Evolutionary conservation across 2,797 vertebrate species (phyloP), one percentile per base, ranked within the genome.

Genomic region (Tragelaphus oryx): DNA sequence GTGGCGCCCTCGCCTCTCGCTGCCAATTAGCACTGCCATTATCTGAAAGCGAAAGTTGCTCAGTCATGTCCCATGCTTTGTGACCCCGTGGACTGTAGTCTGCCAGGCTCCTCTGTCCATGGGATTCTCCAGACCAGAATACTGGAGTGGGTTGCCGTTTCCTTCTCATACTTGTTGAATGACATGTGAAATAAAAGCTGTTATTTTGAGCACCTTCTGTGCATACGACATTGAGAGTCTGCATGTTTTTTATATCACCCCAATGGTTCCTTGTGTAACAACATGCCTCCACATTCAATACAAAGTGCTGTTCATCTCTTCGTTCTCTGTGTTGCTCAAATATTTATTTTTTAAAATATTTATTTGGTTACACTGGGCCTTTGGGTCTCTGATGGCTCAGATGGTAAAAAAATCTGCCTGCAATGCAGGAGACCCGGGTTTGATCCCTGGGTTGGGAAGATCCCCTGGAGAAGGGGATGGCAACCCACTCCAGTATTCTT

Each of bases 151-250:
- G 62, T 22, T 68, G 62, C n/a, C n/a, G 11, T 37, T 37, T 68
- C 62, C 62, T 6, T 68, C n/a, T 68, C 62, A 22, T 55, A 65
- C 22, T 48, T 83, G n/a, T 57, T 37, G 30, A 93, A 57, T 46
- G 55, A 54, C 59, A 81, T 94, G 75, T 91, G 41, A 91, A 91
- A 62, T 84, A 87, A 62, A 81, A 93, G 20, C 65, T 90, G n/a
- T 79, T 89, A 65, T 60, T 89, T 41, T 28, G 33, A 82, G 30
- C 4, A 5, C 52, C 37, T 87, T 89, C 33, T 82, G 4, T 4
- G 41, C n/a, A 33, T 0, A n/a, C 33, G 10, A 13, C 54, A 2
- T 50, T 57, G 89, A 46, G 8, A 30, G 11, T 9, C n/a, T n/a
- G 2, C 16, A 55, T 18, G 10, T 3, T 59, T 95, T 94, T 91